These are phyloP conservation scores for Opisthocomus hoazin DNA, from an alignment of 2,113 vertebrate genomes.

Conservation along the genomic window DNA sequence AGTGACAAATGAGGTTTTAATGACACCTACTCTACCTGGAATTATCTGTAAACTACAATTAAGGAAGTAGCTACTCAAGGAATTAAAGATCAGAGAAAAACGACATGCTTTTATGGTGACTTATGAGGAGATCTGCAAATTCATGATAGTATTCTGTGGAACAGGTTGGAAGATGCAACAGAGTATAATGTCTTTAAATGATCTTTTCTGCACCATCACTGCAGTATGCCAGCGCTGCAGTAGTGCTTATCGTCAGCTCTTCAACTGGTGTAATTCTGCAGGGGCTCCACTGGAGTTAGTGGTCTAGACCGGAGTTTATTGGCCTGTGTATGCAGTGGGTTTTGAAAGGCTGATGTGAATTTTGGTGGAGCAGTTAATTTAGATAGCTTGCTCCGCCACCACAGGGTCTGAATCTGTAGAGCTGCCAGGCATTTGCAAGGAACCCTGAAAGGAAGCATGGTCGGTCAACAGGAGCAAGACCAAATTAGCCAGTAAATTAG, in stretches of 20 bases:
- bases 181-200: not conserved
- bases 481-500: not conserved
- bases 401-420: not conserved
- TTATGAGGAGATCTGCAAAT: slow-evolving; percentile 4
- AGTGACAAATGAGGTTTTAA: slow-evolving; percentile 64
- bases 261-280: not conserved
- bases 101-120: slow-evolving; percentile 12
- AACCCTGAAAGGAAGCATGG: not conserved
- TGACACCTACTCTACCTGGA: slow-evolving; percentile 54
- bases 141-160: not conserved
- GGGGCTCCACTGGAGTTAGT: not conserved
- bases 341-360: not conserved
- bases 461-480: not conserved
- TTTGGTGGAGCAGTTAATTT: not conserved
- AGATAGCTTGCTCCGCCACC: not conserved
- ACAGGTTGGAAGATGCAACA: not conserved
- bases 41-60: slow-evolving; percentile 58
- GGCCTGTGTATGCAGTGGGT: accelerated
- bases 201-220: not conserved
- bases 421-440: not conserved
- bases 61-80: slow-evolving; percentile 45
- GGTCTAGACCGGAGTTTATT: not conserved
- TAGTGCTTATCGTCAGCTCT: not conserved
- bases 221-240: not conserved
- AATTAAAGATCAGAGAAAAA: slow-evolving; percentile 55